phyloP scores from a whole-genome alignment of 2,888 invertebrate genomes.

The Machimus rusticus region DNA sequence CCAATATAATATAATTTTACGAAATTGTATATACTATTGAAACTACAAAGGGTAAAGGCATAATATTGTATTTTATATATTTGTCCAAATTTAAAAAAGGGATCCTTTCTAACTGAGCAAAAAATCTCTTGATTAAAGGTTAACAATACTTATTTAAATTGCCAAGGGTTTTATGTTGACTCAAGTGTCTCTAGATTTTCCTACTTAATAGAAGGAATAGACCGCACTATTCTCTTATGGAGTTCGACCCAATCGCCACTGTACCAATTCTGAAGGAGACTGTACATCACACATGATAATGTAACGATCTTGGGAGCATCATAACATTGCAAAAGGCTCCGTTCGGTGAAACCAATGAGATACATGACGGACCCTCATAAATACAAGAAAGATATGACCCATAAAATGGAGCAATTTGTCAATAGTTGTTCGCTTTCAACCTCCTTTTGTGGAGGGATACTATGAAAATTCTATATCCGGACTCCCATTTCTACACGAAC shows the following conservation, averaged over 20 bases:
- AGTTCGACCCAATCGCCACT: neutral
- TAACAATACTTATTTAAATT: too few relatives aligned
- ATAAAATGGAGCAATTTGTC: constrained; percentile 31
- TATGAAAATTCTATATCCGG: neutral
- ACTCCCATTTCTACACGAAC: neutral
- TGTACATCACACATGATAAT: neutral
- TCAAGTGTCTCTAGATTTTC: constrained; percentile 15
- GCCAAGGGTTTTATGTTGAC: neutral
- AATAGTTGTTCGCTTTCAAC: neutral
- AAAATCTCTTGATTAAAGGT: too few relatives aligned
- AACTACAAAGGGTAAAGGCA: too few relatives aligned
- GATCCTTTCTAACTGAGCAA: too few relatives aligned
- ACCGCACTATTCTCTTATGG: neutral
- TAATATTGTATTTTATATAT: too few relatives aligned
- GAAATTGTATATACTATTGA: too few relatives aligned
- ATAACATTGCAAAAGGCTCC: neutral
- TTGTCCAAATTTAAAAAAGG: too few relatives aligned
- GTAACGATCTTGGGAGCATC: constrained; percentile 49
- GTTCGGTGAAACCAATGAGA: neutral
- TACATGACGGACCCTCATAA: constrained; percentile 16
- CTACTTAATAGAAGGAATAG: neutral
- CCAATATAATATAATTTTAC: too few relatives aligned
- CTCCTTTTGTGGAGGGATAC: neutral
- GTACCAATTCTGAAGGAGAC: neutral
- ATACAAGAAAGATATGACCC: constrained; percentile 24